These are phyloP conservation scores for Chloropsis hardwickii DNA, from an alignment of 2,113 vertebrate genomes.

Conservation along the genomic window DNA sequence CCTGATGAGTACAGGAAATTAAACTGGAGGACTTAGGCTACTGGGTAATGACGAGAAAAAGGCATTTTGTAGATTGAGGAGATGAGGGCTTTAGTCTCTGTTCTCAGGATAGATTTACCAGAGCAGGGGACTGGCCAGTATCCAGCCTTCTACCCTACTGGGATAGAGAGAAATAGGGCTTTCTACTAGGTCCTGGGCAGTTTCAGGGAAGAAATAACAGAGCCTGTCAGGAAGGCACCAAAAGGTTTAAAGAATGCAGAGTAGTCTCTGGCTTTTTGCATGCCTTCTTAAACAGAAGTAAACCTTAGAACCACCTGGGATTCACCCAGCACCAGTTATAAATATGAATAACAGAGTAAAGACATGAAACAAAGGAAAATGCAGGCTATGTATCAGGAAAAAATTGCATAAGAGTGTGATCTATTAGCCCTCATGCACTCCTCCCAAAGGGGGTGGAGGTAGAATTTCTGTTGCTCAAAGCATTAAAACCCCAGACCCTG, in stretches of 20 bases:
- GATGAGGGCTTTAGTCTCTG: neutral
- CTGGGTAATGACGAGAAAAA: neutral
- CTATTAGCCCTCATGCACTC: neutral
- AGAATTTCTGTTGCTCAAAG: slow-evolving; percentile 41
- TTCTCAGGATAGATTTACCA: neutral
- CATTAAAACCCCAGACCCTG: neutral
- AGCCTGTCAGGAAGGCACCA: neutral
- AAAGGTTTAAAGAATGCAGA: neutral
- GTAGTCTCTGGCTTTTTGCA: neutral
- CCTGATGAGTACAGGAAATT: neutral
- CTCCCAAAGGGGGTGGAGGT: slow-evolving; percentile 7
- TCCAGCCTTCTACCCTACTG: neutral
- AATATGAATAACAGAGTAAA: neutral
- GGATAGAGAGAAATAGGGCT: neutral
- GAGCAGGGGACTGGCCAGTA: neutral
- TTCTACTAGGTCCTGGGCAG: neutral
- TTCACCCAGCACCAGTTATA: slow-evolving; percentile 29
- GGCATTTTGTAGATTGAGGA: neutral
- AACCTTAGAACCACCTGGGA: slow-evolving; percentile 40
- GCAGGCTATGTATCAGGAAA: slow-evolving; percentile 50
- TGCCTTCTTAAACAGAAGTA: slow-evolving; percentile 46
- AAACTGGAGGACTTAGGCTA: neutral
- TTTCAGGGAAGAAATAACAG: neutral
- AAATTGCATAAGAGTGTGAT: slow-evolving; percentile 27
- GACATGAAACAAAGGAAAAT: slow-evolving; percentile 53